Base-by-base conservation (phyloP, 2,113 vertebrate genomes). In the Amphiprion ocellaris region DNA sequence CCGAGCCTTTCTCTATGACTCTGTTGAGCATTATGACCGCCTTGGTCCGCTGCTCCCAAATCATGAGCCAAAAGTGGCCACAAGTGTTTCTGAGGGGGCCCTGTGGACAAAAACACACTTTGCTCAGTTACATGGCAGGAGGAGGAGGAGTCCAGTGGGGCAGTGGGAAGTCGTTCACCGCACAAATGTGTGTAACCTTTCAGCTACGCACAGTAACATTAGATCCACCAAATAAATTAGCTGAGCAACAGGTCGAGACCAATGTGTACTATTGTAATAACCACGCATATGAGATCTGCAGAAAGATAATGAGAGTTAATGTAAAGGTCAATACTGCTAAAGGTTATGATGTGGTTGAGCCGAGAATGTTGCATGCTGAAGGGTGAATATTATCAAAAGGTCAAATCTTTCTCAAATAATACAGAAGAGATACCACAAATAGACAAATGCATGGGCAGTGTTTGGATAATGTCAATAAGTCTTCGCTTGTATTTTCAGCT, bases 61-160 rank as follows among this genome's bases (percentile, higher is more conserved):
- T 94, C 98, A 99, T 99, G 79, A 99, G 94, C 98, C 98, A 99
- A 89, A 99, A 99, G 93, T 99, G 98, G 78, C 98, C 97, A 85
- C 97, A 98, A 0, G 98, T 99, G 83, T 97, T 98, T 89, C 96
- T 97, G 80, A 99, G 95, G 26, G 98, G 98, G 66, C 98, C 98
- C 98, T 99, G 93, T 80, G 0, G 2, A 66, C 15, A 63, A 23
- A 59, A 47, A 69, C 65, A 75, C 54, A 41, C 66, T 37, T 58
- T 44, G 14, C 79, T 83, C 53, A 83, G 26, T 49, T 39, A 56
- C 10, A 64, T 9, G n/a, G 26, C n/a, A 33, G 44, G 12, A 54
- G 8, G 17, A 49, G 17, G 46, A 41, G 19, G 0, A 50, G 16
- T 50, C 47, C 17, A 19, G 47, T 4, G 3, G 47, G 50, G 37